A percentile compares a stretch with the other conserved stretches of the same genome.
Evolutionary conservation across 2,113 vertebrate species (phyloP).

Genomic region (Silurus meridionalis): DNA sequence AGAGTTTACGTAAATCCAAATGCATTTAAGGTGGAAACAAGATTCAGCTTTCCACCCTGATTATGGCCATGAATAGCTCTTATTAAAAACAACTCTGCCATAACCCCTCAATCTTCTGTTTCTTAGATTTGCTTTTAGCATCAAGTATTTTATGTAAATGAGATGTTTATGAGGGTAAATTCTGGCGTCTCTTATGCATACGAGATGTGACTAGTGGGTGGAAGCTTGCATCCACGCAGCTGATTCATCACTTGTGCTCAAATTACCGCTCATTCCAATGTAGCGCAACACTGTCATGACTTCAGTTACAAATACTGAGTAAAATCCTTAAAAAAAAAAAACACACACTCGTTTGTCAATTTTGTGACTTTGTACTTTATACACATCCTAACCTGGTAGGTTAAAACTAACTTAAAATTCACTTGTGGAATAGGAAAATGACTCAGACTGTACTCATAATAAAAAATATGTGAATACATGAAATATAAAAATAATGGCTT

Average conservation of each 20-base stretch:
- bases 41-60: not conserved
- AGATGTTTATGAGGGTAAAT: not conserved
- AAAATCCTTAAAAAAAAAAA: not conserved
- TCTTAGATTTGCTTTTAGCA: not conserved
- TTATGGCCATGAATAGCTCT: not conserved
- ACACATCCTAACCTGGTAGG: not conserved
- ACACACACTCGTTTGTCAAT: too few species aligned
- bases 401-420: not conserved
- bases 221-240: not conserved
- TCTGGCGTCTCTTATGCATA: not conserved
- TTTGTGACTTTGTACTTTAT: not conserved
- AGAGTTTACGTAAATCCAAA: not conserved
- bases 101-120: not conserved
- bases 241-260: not conserved
- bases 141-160: not conserved
- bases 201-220: not conserved
- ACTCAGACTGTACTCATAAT: not conserved
- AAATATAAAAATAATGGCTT: not conserved
- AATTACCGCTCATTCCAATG: not conserved
- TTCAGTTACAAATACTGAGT: not conserved
- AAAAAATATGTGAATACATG: not conserved
- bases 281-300: not conserved
- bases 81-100: not conserved
- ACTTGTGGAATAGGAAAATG: not conserved
- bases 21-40: not conserved